Evolutionary conservation across 2,888 invertebrate species (phyloP).

Genomic region (Onchidella celtica): DNA sequence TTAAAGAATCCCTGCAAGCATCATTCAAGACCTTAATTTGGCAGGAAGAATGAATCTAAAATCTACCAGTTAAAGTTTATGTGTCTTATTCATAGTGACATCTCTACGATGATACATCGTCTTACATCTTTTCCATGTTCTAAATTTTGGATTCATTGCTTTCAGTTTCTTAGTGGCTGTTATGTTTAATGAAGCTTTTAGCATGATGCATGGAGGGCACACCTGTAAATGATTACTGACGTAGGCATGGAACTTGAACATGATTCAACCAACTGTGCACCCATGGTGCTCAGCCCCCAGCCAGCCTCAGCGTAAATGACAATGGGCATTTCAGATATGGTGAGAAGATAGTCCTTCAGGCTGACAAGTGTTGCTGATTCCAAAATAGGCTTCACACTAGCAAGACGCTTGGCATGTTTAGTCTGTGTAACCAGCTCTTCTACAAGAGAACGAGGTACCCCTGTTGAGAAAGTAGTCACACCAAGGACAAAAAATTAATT

Average conservation of each 20-base stretch:
- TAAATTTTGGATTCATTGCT: no score
- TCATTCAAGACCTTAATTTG: no score
- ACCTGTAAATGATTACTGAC: constrained; percentile 43
- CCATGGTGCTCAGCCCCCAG: constrained; percentile 42
- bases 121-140: no score
- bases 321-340: constrained; percentile 35
- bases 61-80: no score
- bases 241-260: constrained; percentile 9
- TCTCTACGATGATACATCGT: no score
- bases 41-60: no score
- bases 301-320: constrained; percentile 36
- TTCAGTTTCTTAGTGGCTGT: no score
- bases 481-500: background rate
- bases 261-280: constrained; percentile 32
- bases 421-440: constrained; percentile 44
- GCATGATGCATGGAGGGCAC: no score
- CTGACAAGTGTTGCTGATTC: constrained; percentile 30
- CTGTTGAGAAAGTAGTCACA: constrained; percentile 19
- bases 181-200: no score
- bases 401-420: constrained; percentile 16
- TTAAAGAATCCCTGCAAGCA: no score
- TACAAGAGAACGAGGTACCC: constrained; percentile 32
- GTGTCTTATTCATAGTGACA: no score
- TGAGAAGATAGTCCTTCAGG: constrained; percentile 18
- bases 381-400: constrained; percentile 4